Evolutionary conservation across 2,113 vertebrate genomes (phyloP), one percentile per base, ranked within the genome.

Genomic region (Calyptommatus sinebrachiatus): DNA sequence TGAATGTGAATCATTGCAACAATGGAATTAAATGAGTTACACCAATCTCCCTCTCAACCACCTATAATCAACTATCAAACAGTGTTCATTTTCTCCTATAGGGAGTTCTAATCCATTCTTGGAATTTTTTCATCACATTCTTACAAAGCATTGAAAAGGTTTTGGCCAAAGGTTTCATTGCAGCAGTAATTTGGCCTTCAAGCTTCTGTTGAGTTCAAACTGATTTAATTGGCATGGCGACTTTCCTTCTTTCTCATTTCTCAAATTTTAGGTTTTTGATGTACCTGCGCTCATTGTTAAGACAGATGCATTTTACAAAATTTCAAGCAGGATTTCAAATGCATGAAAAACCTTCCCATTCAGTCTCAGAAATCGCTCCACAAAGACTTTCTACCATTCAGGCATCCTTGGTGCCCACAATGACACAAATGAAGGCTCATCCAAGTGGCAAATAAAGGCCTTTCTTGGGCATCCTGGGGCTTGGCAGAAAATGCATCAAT

Each of bases 331-430:
- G 0, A 0, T 31, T 16, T n/a, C 71, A 87, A 83, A 41, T 0
- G 0, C 1, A 60, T 12, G 18, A 50, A 4, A 71, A 14, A 24
- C n/a, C 73, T 70, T 20, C 10, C 29, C 83, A 68, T 67, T 60
- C 63, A 83, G 77, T 74, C 35, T 28, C 18, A 73, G 7, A 8
- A 31, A 20, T 12, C 28, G 22, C 48, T 88, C 87, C 73, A 84
- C 77, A 80, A 87, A 62, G 26, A 11, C 7, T 24, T 26, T 50
- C 35, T 26, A 5, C 41, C 62, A 61, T 41, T 24, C 67, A 29
- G n/a, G 10, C 14, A n/a, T 60, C 35, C 46, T 57, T 45, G 73
- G 79, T 2, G 45, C 41, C 48, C 69, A 72, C 0, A 0, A 53
- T 77, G 81, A 71, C 62, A 78, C 74, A 14, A 84, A 0, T 0